These are phyloP conservation scores for Lithophane socia DNA, from an alignment of 2,888 invertebrate genomes.

Conservation along the genomic window DNA sequence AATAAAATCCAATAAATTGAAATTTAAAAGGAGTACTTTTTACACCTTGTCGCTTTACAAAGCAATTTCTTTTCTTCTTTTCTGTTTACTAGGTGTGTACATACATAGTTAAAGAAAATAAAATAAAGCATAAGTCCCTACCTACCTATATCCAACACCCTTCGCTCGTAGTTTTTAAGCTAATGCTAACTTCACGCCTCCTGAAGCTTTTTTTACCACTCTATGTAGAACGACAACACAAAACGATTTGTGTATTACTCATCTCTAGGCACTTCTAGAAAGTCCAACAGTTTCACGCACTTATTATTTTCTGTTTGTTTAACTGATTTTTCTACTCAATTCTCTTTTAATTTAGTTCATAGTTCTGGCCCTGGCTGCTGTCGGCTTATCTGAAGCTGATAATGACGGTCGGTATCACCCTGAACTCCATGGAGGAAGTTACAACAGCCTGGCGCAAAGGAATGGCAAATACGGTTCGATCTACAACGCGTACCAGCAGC, in stretches of 20 bases:
- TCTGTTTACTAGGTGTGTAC: too few relatives aligned
- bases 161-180: neutral
- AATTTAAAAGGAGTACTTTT: neutral
- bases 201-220: slow-evolving; percentile 8
- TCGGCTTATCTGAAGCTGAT: slow-evolving; percentile 75
- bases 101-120: too few relatives aligned
- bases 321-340: neutral
- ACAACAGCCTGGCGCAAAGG: slow-evolving; percentile 68
- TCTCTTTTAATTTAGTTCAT: slow-evolving; percentile 68
- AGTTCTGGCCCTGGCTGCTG: slow-evolving; percentile 70
- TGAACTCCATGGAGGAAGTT: slow-evolving; percentile 72
- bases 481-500: slow-evolving; percentile 76
- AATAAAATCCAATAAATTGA: neutral
- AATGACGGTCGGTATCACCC: slow-evolving; percentile 88
- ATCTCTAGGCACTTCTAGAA: slow-evolving; percentile 42
- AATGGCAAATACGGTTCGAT: slow-evolving; percentile 77
- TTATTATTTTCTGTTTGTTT: neutral
- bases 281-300: neutral
- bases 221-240: slow-evolving; percentile 3
- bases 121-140: neutral
- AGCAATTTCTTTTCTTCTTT: too few relatives aligned
- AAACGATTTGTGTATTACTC: neutral
- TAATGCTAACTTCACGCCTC: neutral
- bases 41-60: too few relatives aligned
- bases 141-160: too few relatives aligned